Base-by-base conservation (phyloP, 2,113 vertebrate genomes). In the Perca flavescens region DNA sequence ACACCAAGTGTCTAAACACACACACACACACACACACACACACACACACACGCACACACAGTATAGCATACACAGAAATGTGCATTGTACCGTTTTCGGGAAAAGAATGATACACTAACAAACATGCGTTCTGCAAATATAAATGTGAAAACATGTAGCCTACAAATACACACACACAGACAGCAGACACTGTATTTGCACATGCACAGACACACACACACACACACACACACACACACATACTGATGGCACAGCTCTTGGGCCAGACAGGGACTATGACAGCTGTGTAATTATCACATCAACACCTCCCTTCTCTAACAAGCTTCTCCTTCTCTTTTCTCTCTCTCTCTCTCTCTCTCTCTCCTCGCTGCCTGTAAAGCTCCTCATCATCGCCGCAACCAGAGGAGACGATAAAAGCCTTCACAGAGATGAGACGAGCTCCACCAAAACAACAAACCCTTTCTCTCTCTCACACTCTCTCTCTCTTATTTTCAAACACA, bases 241-340 rank as follows among this genome's bases (percentile, higher is more conserved):
- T 65, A 60, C 6, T 60, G 75, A 87, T 73, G 65, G 68, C 52
- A 22, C 73, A 76, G 63, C 74, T 83, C 74, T 86, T 34, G 52
- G 76, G 71, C 80, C 22, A 89, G 83, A 91, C 84, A 64, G 84
- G 50, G 73, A 79, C 79, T 6, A 54, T 88, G 92, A 89, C 92
- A 90, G 89, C 81, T 86, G 77, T 87, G 91, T 91, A 92, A 93
- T 93, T 90, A 93, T 91, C 90, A 91, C 89, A 91, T 91, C 91
- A 92, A 90, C 92, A 91, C 89, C 86, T 92, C 89, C 70, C 72
- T 79, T 57, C 53, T 82, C 91, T 93, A 90, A 91, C 86, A 87
- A 91, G 90, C 74, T 63, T 86, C 87, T 85, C 83, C 83, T 81
- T 80, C 65, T 58, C 65, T 25, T 31, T 34, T 58, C 65, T 25